A percentile compares a stretch with the other conserved stretches of the same genome.
Conservation (phyloP, 2,797 vertebrate genomes). For the Apodemus agrarius region DNA sequence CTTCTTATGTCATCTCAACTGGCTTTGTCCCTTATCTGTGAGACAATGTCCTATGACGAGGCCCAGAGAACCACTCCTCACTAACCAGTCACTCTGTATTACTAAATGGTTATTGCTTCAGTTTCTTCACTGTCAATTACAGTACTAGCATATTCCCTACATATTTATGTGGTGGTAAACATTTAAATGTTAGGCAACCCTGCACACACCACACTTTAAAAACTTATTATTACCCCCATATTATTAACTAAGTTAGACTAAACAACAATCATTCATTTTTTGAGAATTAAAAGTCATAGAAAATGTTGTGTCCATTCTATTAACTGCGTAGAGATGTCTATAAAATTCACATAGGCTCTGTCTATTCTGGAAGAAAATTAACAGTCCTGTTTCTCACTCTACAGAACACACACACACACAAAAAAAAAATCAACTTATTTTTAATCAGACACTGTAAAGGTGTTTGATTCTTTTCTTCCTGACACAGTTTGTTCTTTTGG, state of each 20-base stretch:
- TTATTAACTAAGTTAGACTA: not conserved
- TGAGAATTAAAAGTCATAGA: constrained; percentile 8
- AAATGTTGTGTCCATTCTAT: not conserved
- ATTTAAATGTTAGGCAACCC: not conserved
- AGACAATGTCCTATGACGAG: not conserved
- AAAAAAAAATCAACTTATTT: not conserved
- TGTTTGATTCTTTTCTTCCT: not conserved
- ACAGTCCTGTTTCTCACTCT: not conserved
- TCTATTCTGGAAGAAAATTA: not conserved
- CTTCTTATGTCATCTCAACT: not conserved
- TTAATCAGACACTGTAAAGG: constrained; percentile 23
- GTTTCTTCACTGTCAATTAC: not conserved
- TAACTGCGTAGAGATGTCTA: constrained; percentile 12
- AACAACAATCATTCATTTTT: not conserved
- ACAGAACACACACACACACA: not conserved
- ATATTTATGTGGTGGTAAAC: not conserved
- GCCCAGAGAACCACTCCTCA: not conserved
- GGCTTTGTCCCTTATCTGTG: not conserved
- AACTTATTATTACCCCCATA: not conserved
- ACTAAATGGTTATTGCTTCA: not conserved
- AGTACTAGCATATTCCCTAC: not conserved
- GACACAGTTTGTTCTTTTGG: not conserved
- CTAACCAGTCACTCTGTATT: not conserved
- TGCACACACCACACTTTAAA: not conserved
- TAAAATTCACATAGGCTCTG: not conserved